Evolutionary conservation across 2,113 vertebrate genomes (phyloP).

Genomic region (Benitochromis conjunctus): DNA sequence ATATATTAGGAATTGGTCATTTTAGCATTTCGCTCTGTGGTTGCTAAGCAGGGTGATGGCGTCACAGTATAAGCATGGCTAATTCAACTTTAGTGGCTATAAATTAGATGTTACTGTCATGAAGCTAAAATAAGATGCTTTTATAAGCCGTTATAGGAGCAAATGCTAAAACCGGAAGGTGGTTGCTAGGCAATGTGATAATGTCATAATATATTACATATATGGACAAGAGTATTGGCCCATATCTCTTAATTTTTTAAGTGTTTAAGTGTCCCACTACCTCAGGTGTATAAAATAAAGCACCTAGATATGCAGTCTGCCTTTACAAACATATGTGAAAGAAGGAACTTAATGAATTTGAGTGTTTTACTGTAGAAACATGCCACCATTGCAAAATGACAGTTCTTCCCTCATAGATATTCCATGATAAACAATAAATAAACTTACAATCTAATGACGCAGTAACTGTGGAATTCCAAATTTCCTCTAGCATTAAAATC

Average conservation of each 20-base stretch:
- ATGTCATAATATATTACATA: background rate
- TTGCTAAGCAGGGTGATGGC: background rate
- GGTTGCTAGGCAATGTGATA: background rate
- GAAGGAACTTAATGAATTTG: background rate
- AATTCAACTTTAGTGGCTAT: background rate
- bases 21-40: background rate
- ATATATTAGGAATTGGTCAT: background rate
- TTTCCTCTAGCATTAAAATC: background rate
- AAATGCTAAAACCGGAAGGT: background rate
- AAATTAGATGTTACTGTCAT: rapidly evolving
- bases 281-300: background rate
- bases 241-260: no score
- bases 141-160: background rate
- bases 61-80: background rate
- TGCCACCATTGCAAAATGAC: background rate
- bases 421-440: background rate
- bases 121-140: background rate
- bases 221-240: no score
- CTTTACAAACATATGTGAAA: background rate
- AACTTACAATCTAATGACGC: rapidly evolving
- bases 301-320: background rate
- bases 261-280: no score
- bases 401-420: background rate
- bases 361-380: background rate
- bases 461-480: background rate